phyloP scores from a whole-genome alignment of 2,797 vertebrate species.

The Apogon hyalosoma region DNA sequence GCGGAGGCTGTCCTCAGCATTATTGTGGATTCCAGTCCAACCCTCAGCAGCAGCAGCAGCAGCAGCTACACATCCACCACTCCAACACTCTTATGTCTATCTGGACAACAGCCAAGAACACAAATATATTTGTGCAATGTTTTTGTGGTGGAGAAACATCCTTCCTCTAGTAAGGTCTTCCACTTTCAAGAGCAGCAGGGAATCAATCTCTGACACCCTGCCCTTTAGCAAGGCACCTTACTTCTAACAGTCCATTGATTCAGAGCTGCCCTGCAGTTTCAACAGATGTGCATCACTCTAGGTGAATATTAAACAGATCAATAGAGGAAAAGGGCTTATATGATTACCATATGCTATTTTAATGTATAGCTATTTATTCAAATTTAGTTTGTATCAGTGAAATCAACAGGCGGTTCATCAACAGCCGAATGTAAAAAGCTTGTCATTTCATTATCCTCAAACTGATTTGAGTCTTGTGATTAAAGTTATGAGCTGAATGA shows the following conservation, averaged over 20 bases:
- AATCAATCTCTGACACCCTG: background rate
- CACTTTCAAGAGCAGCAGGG: background rate
- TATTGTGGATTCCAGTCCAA: constrained; percentile 33
- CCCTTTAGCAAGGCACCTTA: constrained; percentile 18
- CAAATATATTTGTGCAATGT: constrained; percentile 6
- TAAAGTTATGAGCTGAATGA: background rate
- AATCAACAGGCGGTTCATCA: constrained; percentile 25
- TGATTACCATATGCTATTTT: background rate
- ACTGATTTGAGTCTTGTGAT: constrained; percentile 3
- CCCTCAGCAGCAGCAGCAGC: constrained; percentile 12
- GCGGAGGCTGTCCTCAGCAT: constrained; percentile 27
- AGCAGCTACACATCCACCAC: constrained; percentile 18
- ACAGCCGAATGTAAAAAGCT: background rate
- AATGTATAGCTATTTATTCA: constrained; percentile 2
- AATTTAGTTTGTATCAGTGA: background rate
- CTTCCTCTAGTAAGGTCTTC: background rate
- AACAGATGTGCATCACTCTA: constrained; percentile 15
- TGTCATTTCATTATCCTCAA: background rate
- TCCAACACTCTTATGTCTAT: constrained; percentile 8
- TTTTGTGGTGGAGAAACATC: constrained; percentile 7
- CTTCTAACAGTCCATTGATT: constrained; percentile 13
- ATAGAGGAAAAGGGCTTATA: constrained; percentile 13
- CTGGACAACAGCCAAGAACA: constrained; percentile 28
- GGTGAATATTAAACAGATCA: constrained; percentile 51
- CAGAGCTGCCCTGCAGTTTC: constrained; percentile 10